Conservation (phyloP, 2,113 vertebrate species). For the Lates calcarifer region DNA sequence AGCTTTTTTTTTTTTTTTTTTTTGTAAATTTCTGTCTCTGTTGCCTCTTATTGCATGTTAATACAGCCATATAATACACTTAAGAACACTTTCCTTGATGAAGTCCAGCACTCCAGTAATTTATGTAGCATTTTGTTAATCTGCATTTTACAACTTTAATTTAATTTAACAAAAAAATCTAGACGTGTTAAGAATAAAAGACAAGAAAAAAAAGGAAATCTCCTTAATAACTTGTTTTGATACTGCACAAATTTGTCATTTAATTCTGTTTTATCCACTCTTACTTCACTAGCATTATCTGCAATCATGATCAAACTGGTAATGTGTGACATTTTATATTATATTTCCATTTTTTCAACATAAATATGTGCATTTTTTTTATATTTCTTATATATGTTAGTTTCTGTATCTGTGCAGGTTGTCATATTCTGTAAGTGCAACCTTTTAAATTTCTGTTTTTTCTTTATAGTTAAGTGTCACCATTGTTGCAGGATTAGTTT, state of each 20-base stretch:
- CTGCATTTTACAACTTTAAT: not conserved
- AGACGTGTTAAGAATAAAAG: not conserved
- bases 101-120: not conserved
- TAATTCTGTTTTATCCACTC: not conserved
- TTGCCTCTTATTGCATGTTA: not conserved
- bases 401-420: not conserved
- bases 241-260: not conserved
- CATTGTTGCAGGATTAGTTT: conserved; percentile 37
- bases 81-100: not conserved
- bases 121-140: not conserved
- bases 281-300: not conserved
- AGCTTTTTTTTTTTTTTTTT: no score
- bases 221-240: not conserved
- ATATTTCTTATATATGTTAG: not conserved
- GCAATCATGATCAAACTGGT: conserved; percentile 50
- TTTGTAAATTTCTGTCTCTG: not conserved
- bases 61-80: no score
- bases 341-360: not conserved
- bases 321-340: not conserved
- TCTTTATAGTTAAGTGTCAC: conserved; percentile 36
- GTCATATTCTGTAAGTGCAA: not conserved
- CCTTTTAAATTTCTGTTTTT: not conserved
- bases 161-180: not conserved
- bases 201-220: not conserved
- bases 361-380: not conserved